Evolutionary conservation across 1,140 invertebrate species (phyloP).

Genomic region (Leptinotarsa lineolata): DNA sequence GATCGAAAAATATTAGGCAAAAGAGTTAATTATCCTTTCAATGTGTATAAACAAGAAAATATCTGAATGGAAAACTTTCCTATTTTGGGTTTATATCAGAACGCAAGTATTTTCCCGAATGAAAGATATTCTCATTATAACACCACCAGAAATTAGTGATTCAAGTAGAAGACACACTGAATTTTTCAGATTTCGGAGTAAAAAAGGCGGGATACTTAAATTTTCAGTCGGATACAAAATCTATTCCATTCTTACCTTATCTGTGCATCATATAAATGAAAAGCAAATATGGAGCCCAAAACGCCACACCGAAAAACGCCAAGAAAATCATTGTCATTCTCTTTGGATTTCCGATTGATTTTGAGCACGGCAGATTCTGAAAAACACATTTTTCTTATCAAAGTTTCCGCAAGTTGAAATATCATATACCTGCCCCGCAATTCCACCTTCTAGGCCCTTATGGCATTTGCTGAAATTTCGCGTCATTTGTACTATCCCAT

Average conservation of each 20-base stretch:
- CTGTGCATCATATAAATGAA: conserved; percentile 36
- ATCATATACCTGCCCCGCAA: conserved; percentile 23
- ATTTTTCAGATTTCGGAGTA: no score
- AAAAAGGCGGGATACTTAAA: no score
- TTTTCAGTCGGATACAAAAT: no score
- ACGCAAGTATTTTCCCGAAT: no score
- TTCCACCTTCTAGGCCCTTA: conserved; percentile 18
- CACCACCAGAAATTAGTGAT: no score
- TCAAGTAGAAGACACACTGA: no score
- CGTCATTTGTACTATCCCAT: not conserved
- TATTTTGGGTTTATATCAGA: no score
- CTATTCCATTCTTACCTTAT: conserved; percentile 17
- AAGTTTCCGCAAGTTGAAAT: not conserved
- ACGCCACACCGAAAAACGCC: conserved; percentile 29
- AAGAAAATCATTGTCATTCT: conserved; percentile 27
- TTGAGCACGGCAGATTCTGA: conserved; percentile 31
- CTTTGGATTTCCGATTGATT: conserved; percentile 29
- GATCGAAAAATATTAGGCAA: no score
- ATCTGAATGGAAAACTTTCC: no score
- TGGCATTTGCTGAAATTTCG: conserved; percentile 12
- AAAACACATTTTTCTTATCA: conserved; percentile 3
- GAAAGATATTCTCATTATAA: no score
- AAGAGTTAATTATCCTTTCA: no score
- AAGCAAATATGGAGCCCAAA: conserved; percentile 28
- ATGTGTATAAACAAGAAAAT: no score